Percentiles rank a stretch among this genome's conserved stretches.
phyloP scores from a whole-genome alignment of 2,888 invertebrate species.

The Apotomis capreana region DNA sequence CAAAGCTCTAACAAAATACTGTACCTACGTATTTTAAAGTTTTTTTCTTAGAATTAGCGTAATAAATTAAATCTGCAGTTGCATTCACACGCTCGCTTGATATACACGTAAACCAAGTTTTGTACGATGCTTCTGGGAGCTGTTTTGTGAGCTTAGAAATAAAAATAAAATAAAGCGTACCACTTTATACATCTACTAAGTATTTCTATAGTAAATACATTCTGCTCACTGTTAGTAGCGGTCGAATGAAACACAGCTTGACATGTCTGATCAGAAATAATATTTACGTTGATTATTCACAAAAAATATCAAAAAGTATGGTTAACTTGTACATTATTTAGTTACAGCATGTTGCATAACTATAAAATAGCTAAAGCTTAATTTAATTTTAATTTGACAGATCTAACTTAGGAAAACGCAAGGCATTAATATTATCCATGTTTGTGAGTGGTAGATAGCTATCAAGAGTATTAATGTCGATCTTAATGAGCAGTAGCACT shows the following conservation, averaged over 20 bases:
- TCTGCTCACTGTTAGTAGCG: neutral
- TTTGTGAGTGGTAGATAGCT: too few relatives aligned
- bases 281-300: neutral
- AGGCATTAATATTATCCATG: too few relatives aligned
- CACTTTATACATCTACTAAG: neutral
- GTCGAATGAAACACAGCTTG: neutral
- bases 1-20: too few relatives aligned
- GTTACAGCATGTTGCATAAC: too few relatives aligned
- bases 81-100: conserved; percentile 13
- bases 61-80: conserved; percentile 2
- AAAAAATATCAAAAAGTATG: too few relatives aligned
- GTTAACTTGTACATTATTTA: too few relatives aligned
- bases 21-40: too few relatives aligned
- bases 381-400: too few relatives aligned
- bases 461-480: too few relatives aligned
- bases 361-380: too few relatives aligned
- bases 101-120: conserved; percentile 8
- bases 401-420: too few relatives aligned
- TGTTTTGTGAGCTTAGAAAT: neutral
- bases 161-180: neutral
- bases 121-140: neutral
- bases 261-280: neutral
- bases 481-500: too few relatives aligned
- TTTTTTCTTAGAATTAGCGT: neutral
- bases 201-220: neutral